Base-by-base conservation (phyloP, 1,140 invertebrate genomes). In the Drosophila punjabiensis region DNA sequence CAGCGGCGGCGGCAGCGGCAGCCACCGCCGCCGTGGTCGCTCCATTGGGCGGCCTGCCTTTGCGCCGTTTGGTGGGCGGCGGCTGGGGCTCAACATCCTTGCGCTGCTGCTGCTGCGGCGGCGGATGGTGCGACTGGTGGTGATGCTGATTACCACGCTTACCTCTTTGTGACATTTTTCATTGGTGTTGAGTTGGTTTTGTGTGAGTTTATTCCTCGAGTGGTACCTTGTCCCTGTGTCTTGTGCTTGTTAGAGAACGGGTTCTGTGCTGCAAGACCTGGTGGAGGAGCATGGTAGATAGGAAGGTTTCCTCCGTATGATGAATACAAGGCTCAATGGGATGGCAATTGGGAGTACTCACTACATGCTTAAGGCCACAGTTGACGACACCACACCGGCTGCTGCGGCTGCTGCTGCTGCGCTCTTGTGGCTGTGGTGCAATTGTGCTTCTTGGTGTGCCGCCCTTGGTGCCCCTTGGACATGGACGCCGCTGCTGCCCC, bases 91-190 rank as follows among this genome's bases (percentile, higher is more conserved):
- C 92, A 81, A 92, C 92, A 70, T 93, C 92, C 50, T 92, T 91
- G 35, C 92, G 82, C 81, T 89, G 90, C 59, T 90, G 89, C 84
- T 92, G 89, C 71, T 84, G 85, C 83, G 75, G 86, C 70, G 86
- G 87, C 80, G 79, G 88, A 82, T 91, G 84, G 59, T 83, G 77
- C 77, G 76, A 65, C 71, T 83, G 84, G 68, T 80, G 78, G 30
- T 75, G 82, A 67, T 91, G 86, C 71, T 90, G 82, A 74, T 91
- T 91, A 82, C 92, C 92, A 82, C 92, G 91, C 79, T 93, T 93
- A 92, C 91, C 92, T 92, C 93, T 92, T 93, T 93, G 93, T 93
- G 93, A 93, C 93, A 93, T 93, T 85, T 91, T 91, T 93, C 85
- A 91, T 92, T 92, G 89, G 87, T 88, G 83, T 87, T 83, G 83